phyloP scores from a whole-genome alignment of 1,140 invertebrate species.

The Drosophila lacteicornis region DNA sequence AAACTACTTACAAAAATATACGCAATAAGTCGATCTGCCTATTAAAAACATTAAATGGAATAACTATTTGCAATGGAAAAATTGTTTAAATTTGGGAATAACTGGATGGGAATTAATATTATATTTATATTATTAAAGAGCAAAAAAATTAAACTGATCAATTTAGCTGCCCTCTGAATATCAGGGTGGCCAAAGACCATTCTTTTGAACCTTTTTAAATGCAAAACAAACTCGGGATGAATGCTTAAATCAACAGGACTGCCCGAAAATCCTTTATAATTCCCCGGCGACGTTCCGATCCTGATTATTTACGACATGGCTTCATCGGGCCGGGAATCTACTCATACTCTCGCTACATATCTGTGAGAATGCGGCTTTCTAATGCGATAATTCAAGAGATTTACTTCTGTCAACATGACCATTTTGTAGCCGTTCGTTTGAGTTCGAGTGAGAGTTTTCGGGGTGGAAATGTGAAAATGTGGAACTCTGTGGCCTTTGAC shows the following conservation, averaged over 20 bases:
- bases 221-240: conserved; percentile 33
- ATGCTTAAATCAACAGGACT: conserved; percentile 66
- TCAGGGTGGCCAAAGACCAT: conserved; percentile 21
- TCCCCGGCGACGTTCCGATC: conserved; percentile 59
- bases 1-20: not conserved
- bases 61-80: too few species aligned
- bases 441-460: conserved; percentile 3
- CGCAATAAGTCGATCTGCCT: not conserved
- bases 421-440: conserved; percentile 63
- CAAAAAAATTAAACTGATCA: not conserved
- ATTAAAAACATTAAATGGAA: too few species aligned
- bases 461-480: conserved; percentile 73
- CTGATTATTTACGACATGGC: conserved; percentile 81
- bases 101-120: not conserved
- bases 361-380: conserved; percentile 79
- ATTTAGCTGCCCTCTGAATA: not conserved
- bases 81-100: not conserved
- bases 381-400: conserved; percentile 85
- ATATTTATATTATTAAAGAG: not conserved
- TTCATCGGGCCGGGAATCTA: conserved; percentile 71
- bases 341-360: conserved; percentile 21
- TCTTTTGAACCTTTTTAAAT: conserved; percentile 30
- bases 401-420: conserved; percentile 84
- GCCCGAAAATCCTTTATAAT: conserved; percentile 80
- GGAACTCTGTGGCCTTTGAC: conserved; percentile 76